A percentile compares a stretch with the other conserved stretches of the same genome.
Evolutionary conservation across 2,888 invertebrate genomes (phyloP).

Genomic region (Cheilosia urbana): DNA sequence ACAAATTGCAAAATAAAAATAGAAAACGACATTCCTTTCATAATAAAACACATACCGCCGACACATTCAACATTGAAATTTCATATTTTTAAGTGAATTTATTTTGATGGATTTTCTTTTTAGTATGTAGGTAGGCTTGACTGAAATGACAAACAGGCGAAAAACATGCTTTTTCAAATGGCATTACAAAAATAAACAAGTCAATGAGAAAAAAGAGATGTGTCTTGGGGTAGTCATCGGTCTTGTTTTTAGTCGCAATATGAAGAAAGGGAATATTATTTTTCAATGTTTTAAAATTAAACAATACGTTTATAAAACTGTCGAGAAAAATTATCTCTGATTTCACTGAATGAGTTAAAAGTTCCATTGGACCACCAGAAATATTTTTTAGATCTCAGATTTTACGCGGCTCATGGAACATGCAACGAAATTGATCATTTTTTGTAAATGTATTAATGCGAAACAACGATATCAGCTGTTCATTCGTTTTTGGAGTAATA

Average conservation of each 20-base stretch:
- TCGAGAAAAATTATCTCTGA: no score
- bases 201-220: background rate
- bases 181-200: background rate
- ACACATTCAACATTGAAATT: conserved; percentile 1
- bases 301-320: no score
- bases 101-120: conserved; percentile 1
- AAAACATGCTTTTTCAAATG: background rate
- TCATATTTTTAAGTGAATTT: conserved; percentile 12
- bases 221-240: background rate
- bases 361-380: no score
- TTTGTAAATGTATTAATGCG: no score
- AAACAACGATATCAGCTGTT: no score
- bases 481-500: no score
- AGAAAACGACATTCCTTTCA: background rate
- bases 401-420: no score
- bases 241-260: background rate
- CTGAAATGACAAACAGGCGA: conserved; percentile 1
- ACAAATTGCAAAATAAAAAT: conserved; percentile 2
- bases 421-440: no score
- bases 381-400: no score
- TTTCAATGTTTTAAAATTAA: no score
- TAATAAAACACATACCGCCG: background rate
- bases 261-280: no score
- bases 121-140: background rate
- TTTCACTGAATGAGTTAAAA: no score